phyloP scores from a whole-genome alignment of 2,888 invertebrate genomes.

The Diadegma fenestrale region DNA sequence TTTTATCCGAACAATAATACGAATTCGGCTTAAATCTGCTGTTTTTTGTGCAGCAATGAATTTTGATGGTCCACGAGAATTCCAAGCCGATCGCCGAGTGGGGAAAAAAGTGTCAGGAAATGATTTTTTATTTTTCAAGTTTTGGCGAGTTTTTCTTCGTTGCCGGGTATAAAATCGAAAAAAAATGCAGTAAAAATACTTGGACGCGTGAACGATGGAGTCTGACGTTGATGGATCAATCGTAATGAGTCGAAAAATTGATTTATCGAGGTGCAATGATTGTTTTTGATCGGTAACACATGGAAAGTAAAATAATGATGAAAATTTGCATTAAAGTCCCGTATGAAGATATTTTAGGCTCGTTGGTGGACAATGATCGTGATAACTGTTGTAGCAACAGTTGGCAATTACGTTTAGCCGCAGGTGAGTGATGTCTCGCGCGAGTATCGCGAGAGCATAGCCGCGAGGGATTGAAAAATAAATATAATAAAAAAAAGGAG shows the following conservation, averaged over 20 bases:
- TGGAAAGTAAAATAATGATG: neutral
- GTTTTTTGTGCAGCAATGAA: neutral
- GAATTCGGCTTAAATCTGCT: neutral
- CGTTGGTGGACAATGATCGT: neutral
- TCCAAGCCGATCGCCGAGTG: neutral
- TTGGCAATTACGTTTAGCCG: conserved; percentile 47
- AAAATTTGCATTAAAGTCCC: conserved; percentile 6
- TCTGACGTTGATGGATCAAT: neutral
- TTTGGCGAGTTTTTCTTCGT: too few relatives aligned
- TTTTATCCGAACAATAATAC: neutral
- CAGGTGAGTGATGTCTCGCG: conserved; percentile 53
- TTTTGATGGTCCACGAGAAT: neutral
- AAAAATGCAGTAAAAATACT: neutral
- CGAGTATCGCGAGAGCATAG: conserved; percentile 17
- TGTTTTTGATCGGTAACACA: neutral
- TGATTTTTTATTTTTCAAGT: too few relatives aligned
- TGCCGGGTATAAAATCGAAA: too few relatives aligned
- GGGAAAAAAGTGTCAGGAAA: neutral
- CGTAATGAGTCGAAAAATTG: neutral
- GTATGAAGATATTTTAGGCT: neutral
- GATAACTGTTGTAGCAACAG: conserved; percentile 10
- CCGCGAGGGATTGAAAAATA: conserved; percentile 17
- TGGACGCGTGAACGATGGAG: neutral
- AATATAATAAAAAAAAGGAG: neutral
- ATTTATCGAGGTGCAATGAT: neutral